Evolutionary conservation across 2,797 vertebrate species (phyloP).

Genomic region (Aratinga solstitialis): DNA sequence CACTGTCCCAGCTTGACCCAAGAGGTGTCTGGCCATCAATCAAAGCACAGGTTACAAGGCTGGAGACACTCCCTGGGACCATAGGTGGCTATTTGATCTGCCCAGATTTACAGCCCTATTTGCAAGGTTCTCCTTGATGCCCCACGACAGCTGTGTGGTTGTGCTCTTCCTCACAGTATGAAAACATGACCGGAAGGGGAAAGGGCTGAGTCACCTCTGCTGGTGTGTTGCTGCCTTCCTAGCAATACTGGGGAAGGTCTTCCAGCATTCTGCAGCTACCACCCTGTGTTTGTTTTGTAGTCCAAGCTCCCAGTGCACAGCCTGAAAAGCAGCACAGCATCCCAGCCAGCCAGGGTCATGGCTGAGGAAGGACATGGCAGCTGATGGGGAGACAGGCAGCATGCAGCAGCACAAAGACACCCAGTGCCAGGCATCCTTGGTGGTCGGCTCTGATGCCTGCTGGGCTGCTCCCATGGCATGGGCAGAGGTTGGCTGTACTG

Average conservation of each 20-base stretch:
- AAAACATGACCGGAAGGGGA: not conserved
- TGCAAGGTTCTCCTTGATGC: not conserved
- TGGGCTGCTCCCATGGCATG: fast-evolving
- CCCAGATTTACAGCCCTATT: not conserved
- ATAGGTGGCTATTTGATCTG: not conserved
- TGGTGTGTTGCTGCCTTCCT: fast-evolving
- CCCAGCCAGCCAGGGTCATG: not conserved
- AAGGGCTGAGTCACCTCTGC: slow-evolving; percentile 3
- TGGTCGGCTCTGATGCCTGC: not conserved
- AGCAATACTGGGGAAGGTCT: not conserved
- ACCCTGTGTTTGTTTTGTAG: not conserved
- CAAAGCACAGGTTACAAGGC: not conserved
- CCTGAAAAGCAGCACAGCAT: not conserved
- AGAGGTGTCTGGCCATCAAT: not conserved
- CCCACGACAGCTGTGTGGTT: not conserved
- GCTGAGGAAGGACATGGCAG: not conserved
- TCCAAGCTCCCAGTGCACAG: not conserved
- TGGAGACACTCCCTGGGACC: not conserved
- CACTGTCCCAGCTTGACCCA: not conserved
- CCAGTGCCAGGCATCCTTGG: not conserved
- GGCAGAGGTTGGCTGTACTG: too few relatives aligned
- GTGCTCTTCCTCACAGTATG: fast-evolving
- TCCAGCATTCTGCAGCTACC: not conserved
- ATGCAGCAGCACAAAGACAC: fast-evolving
- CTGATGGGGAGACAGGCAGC: fast-evolving